Evolutionary conservation across 2,113 vertebrate species (phyloP).

Genomic region (Oryzias curvinotus): DNA sequence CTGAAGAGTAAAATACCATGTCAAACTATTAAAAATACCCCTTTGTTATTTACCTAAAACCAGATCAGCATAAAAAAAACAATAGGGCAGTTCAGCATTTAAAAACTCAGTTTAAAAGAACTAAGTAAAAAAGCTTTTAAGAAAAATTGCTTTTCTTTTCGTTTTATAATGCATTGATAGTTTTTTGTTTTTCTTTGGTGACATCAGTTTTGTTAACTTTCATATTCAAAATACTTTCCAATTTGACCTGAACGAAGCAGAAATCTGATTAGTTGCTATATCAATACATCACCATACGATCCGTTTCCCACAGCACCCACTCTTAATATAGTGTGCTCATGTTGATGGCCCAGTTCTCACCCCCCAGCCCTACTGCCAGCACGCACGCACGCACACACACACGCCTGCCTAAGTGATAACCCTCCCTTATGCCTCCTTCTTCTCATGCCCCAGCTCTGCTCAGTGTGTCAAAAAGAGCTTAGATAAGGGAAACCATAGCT

Average conservation of each 20-base stretch:
- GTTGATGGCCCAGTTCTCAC: constrained; percentile 24
- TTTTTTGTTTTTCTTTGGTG: neutral
- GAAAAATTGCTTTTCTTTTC: too few relatives aligned
- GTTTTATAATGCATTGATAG: too few relatives aligned
- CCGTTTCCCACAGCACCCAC: neutral
- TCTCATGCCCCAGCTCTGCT: constrained; percentile 54
- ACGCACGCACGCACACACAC: neutral
- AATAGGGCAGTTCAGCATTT: too few relatives aligned
- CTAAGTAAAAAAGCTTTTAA: too few relatives aligned
- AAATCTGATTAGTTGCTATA: neutral
- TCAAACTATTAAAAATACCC: too few relatives aligned
- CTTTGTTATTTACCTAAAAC: too few relatives aligned
- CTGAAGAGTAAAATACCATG: too few relatives aligned
- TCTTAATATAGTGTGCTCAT: constrained; percentile 8
- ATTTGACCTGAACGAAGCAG: neutral
- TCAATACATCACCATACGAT: neutral
- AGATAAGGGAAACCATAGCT: constrained; percentile 68
- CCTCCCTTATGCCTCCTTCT: constrained; percentile 13
- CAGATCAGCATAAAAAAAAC: too few relatives aligned
- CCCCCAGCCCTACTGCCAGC: neutral
- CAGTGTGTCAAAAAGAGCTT: constrained; percentile 65
- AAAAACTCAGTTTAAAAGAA: too few relatives aligned
- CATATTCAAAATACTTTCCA: neutral
- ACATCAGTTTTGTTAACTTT: neutral
- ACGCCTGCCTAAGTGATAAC: neutral